These are phyloP conservation scores for Bimastos eiseni DNA, from an alignment of 2,888 invertebrate genomes.

Conservation along the genomic window DNA sequence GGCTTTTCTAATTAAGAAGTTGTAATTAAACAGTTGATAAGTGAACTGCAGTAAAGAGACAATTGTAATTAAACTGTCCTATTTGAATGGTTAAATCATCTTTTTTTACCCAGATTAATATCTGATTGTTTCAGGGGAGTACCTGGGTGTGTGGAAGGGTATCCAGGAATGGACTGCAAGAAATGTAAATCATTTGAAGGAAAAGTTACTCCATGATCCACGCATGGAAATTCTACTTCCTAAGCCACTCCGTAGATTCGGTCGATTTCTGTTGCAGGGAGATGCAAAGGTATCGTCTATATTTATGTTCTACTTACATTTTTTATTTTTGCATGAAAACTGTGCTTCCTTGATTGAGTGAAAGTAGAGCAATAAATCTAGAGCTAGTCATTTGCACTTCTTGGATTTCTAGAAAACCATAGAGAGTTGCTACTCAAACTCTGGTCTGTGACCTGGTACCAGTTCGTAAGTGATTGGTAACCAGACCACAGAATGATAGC, in stretches of 20 bases:
- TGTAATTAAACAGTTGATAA: background rate
- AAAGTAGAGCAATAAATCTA: background rate
- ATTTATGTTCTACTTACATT: background rate
- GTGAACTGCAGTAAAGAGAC: background rate
- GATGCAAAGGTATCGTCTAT: conserved; percentile 58
- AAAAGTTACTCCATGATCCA: conserved; percentile 34
- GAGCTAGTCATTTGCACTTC: background rate
- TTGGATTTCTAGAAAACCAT: too few relatives aligned
- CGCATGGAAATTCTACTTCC: conserved; percentile 66
- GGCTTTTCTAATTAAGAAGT: too few relatives aligned
- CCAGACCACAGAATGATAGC: too few relatives aligned
- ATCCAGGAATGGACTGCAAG: conserved; percentile 32
- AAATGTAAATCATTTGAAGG: conserved; percentile 26
- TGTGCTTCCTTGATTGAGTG: background rate
- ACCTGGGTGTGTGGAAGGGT: conserved; percentile 41
- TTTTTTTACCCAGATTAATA: background rate
- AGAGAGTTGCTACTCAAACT: too few relatives aligned
- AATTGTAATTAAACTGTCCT: background rate
- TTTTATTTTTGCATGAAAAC: background rate
- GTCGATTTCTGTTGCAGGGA: conserved; percentile 68
- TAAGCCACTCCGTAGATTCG: conserved; percentile 76
- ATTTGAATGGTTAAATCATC: too few relatives aligned
- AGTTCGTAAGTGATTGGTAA: too few relatives aligned
- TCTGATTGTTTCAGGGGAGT: conserved; percentile 37
- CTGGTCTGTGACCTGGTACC: too few relatives aligned